These are phyloP conservation scores for Pangasius larnaudii DNA, from an alignment of 2,797 vertebrate species.

Conservation along the genomic window DNA sequence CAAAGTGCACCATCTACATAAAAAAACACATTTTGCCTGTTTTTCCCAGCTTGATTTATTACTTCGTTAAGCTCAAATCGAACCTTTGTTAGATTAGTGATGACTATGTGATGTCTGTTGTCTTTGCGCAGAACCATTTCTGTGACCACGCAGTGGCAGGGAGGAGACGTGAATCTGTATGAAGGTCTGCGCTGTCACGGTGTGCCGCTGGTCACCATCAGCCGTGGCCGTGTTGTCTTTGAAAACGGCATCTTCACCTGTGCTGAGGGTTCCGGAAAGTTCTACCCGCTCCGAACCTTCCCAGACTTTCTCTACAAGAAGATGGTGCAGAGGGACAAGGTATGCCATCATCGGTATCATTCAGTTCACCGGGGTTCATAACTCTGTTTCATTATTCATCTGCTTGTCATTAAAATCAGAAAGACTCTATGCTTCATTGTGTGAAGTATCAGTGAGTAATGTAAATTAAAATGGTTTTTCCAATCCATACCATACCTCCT, in stretches of 20 bases:
- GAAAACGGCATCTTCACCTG: conserved; percentile 96
- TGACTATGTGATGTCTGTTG: background rate
- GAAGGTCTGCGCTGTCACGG: conserved; percentile 94
- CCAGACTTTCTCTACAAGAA: conserved; percentile 97
- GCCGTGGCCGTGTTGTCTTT: conserved; percentile 91
- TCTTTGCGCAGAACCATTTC: conserved; percentile 84
- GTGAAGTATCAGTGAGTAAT: background rate
- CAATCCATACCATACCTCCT: background rate
- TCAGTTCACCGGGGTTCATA: background rate
- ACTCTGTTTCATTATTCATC: background rate
- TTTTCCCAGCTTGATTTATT: background rate
- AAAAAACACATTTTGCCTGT: conserved; percentile 4
- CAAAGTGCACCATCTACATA: conserved; percentile 9
- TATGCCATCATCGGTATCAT: conserved; percentile 52
- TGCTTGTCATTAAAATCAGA: background rate
- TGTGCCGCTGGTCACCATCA: conserved; percentile 92
- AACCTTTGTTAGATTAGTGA: no score
- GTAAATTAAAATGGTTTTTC: background rate
- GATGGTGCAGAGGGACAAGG: conserved; percentile 97
- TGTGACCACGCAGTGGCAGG: conserved; percentile 90
- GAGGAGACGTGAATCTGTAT: conserved; percentile 91
- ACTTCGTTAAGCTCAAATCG: background rate
- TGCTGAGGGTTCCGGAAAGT: conserved; percentile 92
- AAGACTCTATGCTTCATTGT: background rate
- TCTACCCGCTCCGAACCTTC: conserved; percentile 92